Evolutionary conservation across 2,113 vertebrate species (phyloP).

Genomic region (Toxotes jaculatrix): DNA sequence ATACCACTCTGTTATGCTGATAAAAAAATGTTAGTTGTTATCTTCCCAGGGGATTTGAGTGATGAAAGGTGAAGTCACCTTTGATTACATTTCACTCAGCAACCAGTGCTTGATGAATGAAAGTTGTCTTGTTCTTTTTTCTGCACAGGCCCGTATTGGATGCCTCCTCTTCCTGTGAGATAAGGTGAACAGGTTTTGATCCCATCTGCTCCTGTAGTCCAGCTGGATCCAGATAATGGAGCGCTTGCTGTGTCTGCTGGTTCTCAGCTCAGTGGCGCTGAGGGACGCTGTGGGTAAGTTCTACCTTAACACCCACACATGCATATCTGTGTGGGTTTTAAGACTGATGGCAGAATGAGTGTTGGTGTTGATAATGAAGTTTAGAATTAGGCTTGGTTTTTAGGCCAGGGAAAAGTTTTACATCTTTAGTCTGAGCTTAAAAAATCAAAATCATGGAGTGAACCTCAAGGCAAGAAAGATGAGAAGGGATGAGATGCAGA

Average conservation of each 20-base stretch:
- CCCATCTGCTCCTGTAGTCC: constrained; percentile 13
- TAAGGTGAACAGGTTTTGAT: neutral
- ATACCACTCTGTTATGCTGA: too few relatives aligned
- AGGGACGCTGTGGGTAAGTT: constrained; percentile 68
- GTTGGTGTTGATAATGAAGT: neutral
- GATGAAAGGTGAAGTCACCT: neutral
- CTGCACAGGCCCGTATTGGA: constrained; percentile 15
- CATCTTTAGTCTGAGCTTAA: too few relatives aligned
- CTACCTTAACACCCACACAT: neutral
- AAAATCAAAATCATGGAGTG: too few relatives aligned
- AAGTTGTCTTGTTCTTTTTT: constrained; percentile 12
- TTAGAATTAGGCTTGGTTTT: too few relatives aligned
- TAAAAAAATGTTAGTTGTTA: too few relatives aligned
- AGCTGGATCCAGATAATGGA: constrained; percentile 64
- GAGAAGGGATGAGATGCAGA: too few relatives aligned
- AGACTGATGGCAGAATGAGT: neutral
- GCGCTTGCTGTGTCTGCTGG: constrained; percentile 64
- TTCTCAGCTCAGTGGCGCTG: constrained; percentile 54
- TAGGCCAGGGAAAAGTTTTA: too few relatives aligned
- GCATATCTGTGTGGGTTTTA: neutral
- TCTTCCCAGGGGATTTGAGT: too few relatives aligned
- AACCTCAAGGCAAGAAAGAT: too few relatives aligned
- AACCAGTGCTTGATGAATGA: neutral
- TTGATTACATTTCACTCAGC: neutral
- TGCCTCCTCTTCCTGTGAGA: neutral